Evolutionary conservation across 2,888 invertebrate species (phyloP).

Genomic region (Tiphia femorata): DNA sequence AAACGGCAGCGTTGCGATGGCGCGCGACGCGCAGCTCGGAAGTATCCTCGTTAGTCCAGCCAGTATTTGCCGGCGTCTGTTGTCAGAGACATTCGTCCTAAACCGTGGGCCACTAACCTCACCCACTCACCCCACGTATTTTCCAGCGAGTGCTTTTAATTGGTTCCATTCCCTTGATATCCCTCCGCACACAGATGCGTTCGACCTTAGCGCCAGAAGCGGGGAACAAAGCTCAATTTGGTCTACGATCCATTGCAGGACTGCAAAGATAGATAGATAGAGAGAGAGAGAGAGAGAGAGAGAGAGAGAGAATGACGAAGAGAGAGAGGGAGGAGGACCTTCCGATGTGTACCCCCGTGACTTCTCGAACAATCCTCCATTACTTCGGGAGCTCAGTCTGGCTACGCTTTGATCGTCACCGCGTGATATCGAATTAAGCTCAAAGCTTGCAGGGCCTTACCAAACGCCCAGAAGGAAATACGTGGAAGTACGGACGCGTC

Average conservation of each 20-base stretch:
- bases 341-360: slow-evolving; percentile 17
- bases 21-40: no score
- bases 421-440: slow-evolving; percentile 16
- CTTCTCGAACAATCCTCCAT: slow-evolving; percentile 37
- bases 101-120: no score
- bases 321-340: slow-evolving; percentile 4
- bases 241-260: neutral
- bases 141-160: slow-evolving; percentile 23
- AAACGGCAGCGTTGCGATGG: no score
- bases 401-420: slow-evolving; percentile 17
- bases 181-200: slow-evolving; percentile 4
- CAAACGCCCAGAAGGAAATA: neutral
- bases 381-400: slow-evolving; percentile 21
- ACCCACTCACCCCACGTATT: no score
- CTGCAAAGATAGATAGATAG: neutral
- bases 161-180: slow-evolving; percentile 14
- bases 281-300: neutral
- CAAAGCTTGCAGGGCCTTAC: neutral
- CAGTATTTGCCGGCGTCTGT: no score
- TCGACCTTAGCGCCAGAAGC: slow-evolving; percentile 2
- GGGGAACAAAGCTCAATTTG: neutral
- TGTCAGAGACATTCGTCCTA: no score
- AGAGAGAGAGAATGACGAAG: slow-evolving; percentile 2
- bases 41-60: no score
- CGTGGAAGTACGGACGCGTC: neutral